Conservation (phyloP, 2,888 invertebrate species). For the Julus scanicus region DNA sequence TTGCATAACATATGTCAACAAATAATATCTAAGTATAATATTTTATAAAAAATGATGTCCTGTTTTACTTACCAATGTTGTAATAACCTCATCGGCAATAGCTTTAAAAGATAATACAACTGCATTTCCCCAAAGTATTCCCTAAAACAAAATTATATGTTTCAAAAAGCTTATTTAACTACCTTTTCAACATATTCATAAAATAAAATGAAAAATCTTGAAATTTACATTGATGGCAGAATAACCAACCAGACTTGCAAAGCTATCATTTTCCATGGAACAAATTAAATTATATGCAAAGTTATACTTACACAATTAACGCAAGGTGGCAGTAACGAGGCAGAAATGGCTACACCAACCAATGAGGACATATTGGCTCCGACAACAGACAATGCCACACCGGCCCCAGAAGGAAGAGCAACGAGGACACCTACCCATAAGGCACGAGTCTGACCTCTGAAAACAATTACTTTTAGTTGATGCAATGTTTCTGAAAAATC, state of each 20-base stretch:
- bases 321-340: conserved; percentile 81
- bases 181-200: too few species aligned
- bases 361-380: conserved; percentile 82
- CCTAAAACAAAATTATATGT: conserved; percentile 51
- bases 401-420: conserved; percentile 82
- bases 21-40: too few species aligned
- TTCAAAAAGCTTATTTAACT: neutral
- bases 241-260: too few species aligned
- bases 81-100: conserved; percentile 49
- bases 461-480: neutral
- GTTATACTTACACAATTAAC: conserved; percentile 75
- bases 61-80: neutral
- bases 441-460: conserved; percentile 75
- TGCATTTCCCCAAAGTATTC: conserved; percentile 58
- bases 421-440: conserved; percentile 78
- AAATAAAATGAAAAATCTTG: too few species aligned
- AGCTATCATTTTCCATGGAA: too few species aligned
- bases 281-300: neutral
- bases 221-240: too few species aligned
- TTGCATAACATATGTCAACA: too few species aligned
- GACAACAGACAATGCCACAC: conserved; percentile 80
- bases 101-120: conserved; percentile 55
- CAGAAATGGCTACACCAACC: conserved; percentile 85
- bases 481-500: neutral
- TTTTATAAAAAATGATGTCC: too few species aligned